phyloP scores from a whole-genome alignment of 2,888 invertebrate species.

The Amblyjoppa proteus region DNA sequence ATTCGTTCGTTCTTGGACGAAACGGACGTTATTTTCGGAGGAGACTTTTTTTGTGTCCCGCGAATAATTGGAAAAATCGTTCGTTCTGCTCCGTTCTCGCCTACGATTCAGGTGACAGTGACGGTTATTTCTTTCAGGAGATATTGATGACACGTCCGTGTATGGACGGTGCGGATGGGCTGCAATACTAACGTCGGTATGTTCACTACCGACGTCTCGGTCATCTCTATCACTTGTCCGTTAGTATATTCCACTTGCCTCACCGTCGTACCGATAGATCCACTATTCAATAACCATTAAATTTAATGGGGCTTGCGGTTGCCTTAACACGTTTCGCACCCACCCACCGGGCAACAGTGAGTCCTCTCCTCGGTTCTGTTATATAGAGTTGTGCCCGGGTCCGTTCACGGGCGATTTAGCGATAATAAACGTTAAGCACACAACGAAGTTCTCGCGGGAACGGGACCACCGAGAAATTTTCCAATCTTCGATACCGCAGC shows the following conservation, averaged over 20 bases:
- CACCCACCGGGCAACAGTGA: constrained; percentile 71
- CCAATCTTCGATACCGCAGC: constrained; percentile 16
- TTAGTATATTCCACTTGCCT: constrained; percentile 31
- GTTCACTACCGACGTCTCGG: constrained; percentile 16
- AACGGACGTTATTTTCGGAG: too few species aligned
- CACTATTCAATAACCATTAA: constrained; percentile 81
- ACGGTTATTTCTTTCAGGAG: not conserved
- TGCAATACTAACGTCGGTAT: not conserved
- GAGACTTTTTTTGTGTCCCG: too few species aligned
- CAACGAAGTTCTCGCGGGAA: constrained; percentile 21
- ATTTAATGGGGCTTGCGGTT: constrained; percentile 79
- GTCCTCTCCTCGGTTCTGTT: constrained; percentile 60
- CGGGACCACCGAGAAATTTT: not conserved
- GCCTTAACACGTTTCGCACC: constrained; percentile 78
- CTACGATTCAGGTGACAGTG: not conserved
- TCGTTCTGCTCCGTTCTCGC: too few species aligned
- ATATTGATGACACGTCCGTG: not conserved
- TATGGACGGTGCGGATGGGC: not conserved
- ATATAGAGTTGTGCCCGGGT: not conserved
- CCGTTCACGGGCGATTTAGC: constrained; percentile 71
- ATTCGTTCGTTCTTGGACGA: not conserved
- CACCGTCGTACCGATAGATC: constrained; percentile 71
- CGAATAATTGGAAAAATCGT: too few species aligned
- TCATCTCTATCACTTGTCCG: constrained; percentile 59
- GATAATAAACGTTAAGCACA: constrained; percentile 66